Evolutionary conservation across 2,888 invertebrate genomes (phyloP).

Genomic region (Meiosimyza platycephala): DNA sequence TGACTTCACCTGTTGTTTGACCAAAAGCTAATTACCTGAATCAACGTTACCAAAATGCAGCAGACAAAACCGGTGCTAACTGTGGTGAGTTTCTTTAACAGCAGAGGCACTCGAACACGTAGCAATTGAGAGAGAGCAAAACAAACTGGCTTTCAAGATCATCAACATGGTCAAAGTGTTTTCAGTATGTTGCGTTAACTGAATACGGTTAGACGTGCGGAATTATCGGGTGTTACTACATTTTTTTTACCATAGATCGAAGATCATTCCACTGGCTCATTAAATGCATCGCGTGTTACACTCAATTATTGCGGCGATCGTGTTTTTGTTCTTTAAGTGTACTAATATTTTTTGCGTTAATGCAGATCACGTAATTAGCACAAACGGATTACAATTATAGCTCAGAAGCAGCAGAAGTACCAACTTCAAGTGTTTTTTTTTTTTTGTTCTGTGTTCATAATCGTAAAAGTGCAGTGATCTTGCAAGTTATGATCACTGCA

Average conservation of each 20-base stretch:
- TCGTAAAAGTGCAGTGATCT: slow-evolving; percentile 8
- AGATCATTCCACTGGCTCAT: not conserved
- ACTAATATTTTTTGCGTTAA: slow-evolving; percentile 32
- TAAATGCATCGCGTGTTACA: slow-evolving; percentile 10
- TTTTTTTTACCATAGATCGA: no score
- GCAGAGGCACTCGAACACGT: not conserved
- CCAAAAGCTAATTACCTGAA: slow-evolving; percentile 11
- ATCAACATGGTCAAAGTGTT: slow-evolving; percentile 30
- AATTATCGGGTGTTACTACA: not conserved
- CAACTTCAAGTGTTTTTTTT: no score
- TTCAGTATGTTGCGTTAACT: slow-evolving; percentile 51
- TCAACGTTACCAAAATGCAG: not conserved
- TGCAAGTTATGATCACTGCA: not conserved
- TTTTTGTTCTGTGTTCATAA: not conserved
- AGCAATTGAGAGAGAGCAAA: slow-evolving; percentile 42
- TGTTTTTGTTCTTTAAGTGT: slow-evolving; percentile 38
- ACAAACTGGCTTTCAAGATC: slow-evolving; percentile 28
- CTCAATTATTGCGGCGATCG: slow-evolving; percentile 9
- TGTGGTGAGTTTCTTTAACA: slow-evolving; percentile 42
- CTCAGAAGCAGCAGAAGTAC: no score
- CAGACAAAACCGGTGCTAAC: slow-evolving; percentile 16
- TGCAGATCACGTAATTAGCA: slow-evolving; percentile 61
- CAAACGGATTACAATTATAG: slow-evolving; percentile 53
- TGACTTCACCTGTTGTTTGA: slow-evolving; percentile 50
- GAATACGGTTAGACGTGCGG: slow-evolving; percentile 42